Conservation (phyloP, 2,113 vertebrate species). For the Rhadina sibilatrix region DNA sequence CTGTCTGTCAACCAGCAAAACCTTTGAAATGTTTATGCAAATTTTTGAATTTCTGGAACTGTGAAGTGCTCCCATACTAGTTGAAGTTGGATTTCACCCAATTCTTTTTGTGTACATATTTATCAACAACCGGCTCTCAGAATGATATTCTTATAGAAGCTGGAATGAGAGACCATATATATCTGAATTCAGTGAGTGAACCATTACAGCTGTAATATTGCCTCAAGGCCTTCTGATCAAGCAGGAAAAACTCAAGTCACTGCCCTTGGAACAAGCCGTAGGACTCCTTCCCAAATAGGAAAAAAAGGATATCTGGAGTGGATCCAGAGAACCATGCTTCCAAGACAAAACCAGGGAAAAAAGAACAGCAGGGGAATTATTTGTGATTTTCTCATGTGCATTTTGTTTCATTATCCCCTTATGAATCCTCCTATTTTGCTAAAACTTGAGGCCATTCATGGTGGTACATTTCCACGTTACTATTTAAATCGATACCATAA, state of each 20-base stretch:
- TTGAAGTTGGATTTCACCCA: background rate
- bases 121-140: background rate
- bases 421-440: background rate
- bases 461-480: rapidly evolving
- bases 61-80: background rate
- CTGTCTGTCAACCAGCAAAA: background rate
- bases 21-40: background rate
- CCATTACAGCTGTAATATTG: background rate
- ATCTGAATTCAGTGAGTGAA: background rate
- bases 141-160: background rate
- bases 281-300: background rate
- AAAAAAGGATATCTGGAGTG: background rate
- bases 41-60: background rate
- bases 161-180: background rate
- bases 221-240: background rate
- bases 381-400: background rate
- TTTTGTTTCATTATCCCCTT: background rate
- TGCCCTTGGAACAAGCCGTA: background rate
- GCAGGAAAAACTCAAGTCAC: background rate
- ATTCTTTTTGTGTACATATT: background rate
- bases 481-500: background rate
- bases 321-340: rapidly evolving
- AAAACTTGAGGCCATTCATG: background rate
- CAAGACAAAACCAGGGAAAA: background rate
- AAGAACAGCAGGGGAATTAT: background rate